Percentiles rank a stretch among this genome's conserved stretches.
phyloP scores from a whole-genome alignment of 1,140 invertebrate genomes.

The Lordiphosa clarofinis region DNA sequence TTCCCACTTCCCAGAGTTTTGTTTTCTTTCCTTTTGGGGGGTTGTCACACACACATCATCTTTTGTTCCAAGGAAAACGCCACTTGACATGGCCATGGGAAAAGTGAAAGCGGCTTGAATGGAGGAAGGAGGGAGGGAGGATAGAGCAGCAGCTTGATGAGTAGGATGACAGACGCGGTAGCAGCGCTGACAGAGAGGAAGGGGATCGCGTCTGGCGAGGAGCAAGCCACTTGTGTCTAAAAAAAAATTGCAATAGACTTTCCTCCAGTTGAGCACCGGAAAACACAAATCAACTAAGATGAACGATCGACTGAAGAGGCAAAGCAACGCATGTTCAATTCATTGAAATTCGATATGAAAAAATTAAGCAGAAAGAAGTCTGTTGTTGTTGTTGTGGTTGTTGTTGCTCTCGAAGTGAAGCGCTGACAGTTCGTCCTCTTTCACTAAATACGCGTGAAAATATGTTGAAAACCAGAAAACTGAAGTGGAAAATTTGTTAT shows the following conservation, averaged over 20 bases:
- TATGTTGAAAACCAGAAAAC: background rate
- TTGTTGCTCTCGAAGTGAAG: conserved; percentile 54
- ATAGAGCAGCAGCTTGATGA: background rate
- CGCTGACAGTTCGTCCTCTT: conserved; percentile 26
- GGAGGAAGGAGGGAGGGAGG: too few species aligned
- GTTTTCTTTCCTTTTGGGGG: conserved; percentile 12
- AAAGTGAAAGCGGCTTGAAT: conserved; percentile 72
- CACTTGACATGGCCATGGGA: conserved; percentile 61
- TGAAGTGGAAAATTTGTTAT: too few species aligned
- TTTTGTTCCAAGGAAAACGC: conserved; percentile 59
- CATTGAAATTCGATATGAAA: conserved; percentile 73
- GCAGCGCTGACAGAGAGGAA: conserved; percentile 32
- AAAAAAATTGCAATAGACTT: too few species aligned
- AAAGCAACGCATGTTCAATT: conserved; percentile 25
- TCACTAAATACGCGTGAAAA: conserved; percentile 50
- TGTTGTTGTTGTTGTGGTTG: conserved; percentile 22
- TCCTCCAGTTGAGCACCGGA: conserved; percentile 46
- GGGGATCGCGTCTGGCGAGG: conserved; percentile 1
- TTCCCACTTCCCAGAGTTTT: conserved; percentile 47
- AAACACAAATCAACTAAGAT: conserved; percentile 30
- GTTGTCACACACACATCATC: conserved; percentile 38
- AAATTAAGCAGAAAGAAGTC: conserved; percentile 56
- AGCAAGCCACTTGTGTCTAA: conserved; percentile 24
- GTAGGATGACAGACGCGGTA: conserved; percentile 35
- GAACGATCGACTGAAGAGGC: background rate